Evolutionary conservation across 2,797 vertebrate genomes (phyloP).

Genomic region (Melanogrammus aeglefinus): DNA sequence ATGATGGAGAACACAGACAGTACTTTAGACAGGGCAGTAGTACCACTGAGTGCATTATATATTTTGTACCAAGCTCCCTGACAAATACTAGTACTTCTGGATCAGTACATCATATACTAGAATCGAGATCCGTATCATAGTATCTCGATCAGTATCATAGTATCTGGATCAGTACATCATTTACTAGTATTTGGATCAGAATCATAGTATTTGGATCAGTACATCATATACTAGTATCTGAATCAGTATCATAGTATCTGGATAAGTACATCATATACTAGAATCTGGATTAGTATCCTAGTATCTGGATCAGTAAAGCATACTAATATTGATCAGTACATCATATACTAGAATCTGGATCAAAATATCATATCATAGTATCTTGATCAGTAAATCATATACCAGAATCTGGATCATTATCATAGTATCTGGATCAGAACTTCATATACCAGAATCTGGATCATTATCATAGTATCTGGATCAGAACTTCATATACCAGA

Average conservation of each 20-base stretch:
- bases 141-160: background rate
- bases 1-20: conserved; percentile 57
- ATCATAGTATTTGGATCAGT: too few relatives aligned
- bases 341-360: too few relatives aligned
- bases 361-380: too few relatives aligned
- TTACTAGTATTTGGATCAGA: background rate
- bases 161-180: background rate
- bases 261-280: background rate
- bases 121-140: background rate
- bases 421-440: too few relatives aligned
- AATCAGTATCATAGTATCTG: background rate
- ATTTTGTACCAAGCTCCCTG: conserved; percentile 67
- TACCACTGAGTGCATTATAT: conserved; percentile 62
- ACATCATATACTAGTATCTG: background rate
- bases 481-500: too few relatives aligned
- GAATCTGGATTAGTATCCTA: background rate
- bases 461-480: too few relatives aligned
- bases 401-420: too few relatives aligned
- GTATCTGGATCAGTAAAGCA: too few relatives aligned
- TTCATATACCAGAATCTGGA: too few relatives aligned
- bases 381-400: too few relatives aligned
- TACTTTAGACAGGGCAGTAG: conserved; percentile 68
- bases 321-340: too few relatives aligned
- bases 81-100: conserved; percentile 46
- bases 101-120: background rate